Evolutionary conservation across 2,797 vertebrate genomes (phyloP).

Genomic region (Rhinella marina): DNA sequence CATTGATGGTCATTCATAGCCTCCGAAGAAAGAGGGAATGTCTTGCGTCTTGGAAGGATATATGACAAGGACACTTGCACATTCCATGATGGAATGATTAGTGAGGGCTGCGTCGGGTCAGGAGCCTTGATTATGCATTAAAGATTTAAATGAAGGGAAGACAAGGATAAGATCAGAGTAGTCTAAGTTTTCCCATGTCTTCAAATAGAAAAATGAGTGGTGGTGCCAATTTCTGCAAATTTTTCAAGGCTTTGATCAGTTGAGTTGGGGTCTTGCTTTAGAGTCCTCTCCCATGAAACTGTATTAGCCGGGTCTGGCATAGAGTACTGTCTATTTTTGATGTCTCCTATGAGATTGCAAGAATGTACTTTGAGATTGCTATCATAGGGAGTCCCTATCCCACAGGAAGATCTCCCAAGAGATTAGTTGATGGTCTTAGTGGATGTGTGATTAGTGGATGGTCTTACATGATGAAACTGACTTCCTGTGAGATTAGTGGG

Average conservation of each 20-base stretch:
- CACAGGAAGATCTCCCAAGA: no score
- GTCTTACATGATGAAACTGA: background rate
- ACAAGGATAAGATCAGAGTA: background rate
- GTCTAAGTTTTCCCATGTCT: background rate
- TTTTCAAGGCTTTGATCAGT: conserved; percentile 1
- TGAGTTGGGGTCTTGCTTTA: background rate
- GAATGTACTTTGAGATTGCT: no score
- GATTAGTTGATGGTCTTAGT: no score
- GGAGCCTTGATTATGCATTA: background rate
- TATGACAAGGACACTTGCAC: background rate
- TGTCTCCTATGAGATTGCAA: no score
- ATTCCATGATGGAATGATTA: background rate
- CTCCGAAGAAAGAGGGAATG: background rate
- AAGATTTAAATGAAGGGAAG: background rate
- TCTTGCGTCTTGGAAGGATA: background rate
- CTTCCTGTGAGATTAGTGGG: no score
- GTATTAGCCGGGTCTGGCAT: no score
- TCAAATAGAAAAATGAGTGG: background rate
- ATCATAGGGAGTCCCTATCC: no score
- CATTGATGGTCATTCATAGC: background rate
- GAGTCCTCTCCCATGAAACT: no score
- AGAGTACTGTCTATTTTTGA: no score
- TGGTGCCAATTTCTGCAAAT: background rate
- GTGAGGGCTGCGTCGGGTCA: background rate
- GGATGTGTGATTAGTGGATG: background rate